phyloP scores from a whole-genome alignment of 2,113 vertebrate genomes.

The Malurus alboscapulatus region DNA sequence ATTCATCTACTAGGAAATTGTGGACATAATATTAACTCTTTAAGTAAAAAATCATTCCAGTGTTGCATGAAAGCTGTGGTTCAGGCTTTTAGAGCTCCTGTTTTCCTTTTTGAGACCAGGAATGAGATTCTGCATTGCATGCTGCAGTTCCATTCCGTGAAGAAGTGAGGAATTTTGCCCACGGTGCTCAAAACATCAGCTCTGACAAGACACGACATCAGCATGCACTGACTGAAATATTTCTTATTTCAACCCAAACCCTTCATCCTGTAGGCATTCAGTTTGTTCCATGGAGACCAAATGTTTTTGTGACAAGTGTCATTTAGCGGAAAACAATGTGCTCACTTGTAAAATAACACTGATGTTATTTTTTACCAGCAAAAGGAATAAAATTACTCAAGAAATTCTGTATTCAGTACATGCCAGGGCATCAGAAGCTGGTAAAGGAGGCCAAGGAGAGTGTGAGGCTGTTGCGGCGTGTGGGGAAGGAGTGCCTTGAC shows the following conservation, averaged over 20 bases:
- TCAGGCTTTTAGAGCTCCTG: not conserved
- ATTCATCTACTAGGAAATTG: not conserved
- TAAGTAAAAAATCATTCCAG: not conserved
- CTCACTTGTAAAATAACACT: not conserved
- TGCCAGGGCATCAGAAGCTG: slow-evolving; percentile 75
- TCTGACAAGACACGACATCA: not conserved
- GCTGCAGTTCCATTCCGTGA: not conserved
- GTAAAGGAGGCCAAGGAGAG: slow-evolving; percentile 78
- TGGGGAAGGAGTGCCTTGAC: slow-evolving; percentile 82
- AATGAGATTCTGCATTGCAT: not conserved
- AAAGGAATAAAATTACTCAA: not conserved
- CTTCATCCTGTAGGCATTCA: not conserved
- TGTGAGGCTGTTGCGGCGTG: slow-evolving; percentile 76
- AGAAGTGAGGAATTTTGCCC: not conserved
- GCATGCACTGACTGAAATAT: not conserved
- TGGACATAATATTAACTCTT: not conserved
- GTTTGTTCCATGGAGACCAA: not conserved
- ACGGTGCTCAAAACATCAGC: not conserved
- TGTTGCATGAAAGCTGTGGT: not conserved
- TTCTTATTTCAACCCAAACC: not conserved
- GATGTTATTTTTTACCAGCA: not conserved
- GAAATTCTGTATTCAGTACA: slow-evolving; percentile 55
- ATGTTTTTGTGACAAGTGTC: not conserved
- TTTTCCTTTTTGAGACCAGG: not conserved
- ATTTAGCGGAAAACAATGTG: not conserved